phyloP scores from a whole-genome alignment of 2,888 invertebrate species.

The Mimumesa dahlbomi region DNA sequence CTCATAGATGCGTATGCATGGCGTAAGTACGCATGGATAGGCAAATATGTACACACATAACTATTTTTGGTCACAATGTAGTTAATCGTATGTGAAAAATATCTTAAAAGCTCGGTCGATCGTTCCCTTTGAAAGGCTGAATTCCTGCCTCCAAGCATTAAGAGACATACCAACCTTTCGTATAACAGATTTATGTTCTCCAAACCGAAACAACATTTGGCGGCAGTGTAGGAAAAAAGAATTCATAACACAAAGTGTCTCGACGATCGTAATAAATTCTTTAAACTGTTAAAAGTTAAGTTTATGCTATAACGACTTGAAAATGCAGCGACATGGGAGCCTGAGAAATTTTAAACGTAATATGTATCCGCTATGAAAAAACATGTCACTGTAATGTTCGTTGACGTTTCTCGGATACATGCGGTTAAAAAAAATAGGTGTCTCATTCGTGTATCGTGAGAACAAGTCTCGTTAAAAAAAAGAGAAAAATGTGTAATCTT shows the following conservation, averaged over 20 bases:
- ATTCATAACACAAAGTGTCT: no score
- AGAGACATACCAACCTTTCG: conserved; percentile 11
- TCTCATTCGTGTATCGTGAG: conserved; percentile 27
- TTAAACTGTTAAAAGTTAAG: neutral
- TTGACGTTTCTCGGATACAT: conserved; percentile 16
- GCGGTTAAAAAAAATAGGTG: conserved; percentile 13
- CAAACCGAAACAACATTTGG: conserved; percentile 26
- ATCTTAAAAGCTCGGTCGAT: conserved; percentile 18
- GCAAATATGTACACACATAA: conserved; percentile 51
- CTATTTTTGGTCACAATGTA: conserved; percentile 26
- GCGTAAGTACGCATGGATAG: conserved; percentile 31
- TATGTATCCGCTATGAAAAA: conserved; percentile 16
- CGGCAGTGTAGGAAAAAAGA: no score
- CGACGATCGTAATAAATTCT: no score
- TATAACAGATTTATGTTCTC: conserved; percentile 13
- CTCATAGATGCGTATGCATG: conserved; percentile 39
- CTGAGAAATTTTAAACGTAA: conserved; percentile 1
- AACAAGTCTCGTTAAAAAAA: conserved; percentile 35
- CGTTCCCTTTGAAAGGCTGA: conserved; percentile 14
- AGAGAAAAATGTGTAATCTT: no score
- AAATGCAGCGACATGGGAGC: conserved; percentile 12
- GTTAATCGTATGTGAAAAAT: conserved; percentile 23
- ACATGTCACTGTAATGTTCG: conserved; percentile 21
- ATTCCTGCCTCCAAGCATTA: conserved; percentile 39
- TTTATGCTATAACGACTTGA: conserved; percentile 12